Evolutionary conservation across 1,140 invertebrate genomes (phyloP).

Genomic region (Trichonephila clavata): DNA sequence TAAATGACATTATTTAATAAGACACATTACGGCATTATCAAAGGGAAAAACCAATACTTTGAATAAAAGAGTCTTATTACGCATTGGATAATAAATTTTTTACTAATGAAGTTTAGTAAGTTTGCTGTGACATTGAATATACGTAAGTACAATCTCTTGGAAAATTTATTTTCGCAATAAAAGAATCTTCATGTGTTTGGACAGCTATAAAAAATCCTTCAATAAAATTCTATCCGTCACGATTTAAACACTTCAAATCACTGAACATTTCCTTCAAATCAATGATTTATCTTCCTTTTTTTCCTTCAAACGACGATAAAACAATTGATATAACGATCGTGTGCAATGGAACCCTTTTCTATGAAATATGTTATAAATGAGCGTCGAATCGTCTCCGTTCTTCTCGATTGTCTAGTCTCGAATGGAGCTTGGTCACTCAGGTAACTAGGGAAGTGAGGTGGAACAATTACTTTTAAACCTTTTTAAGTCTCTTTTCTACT

Average conservation of each 20-base stretch:
- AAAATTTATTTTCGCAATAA: too few species aligned
- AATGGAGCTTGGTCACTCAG: conserved; percentile 48
- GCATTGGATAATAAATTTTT: too few species aligned
- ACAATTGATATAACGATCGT: conserved; percentile 36
- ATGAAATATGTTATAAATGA: conserved; percentile 29
- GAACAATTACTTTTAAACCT: conserved; percentile 68
- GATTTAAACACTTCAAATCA: neutral
- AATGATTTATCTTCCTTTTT: conserved; percentile 12
- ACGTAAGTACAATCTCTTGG: too few species aligned
- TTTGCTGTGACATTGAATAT: too few species aligned
- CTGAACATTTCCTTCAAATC: neutral
- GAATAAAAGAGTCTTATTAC: too few species aligned
- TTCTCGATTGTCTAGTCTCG: conserved; percentile 29
- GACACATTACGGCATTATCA: too few species aligned
- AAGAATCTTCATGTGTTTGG: too few species aligned
- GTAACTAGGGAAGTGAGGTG: conserved; percentile 46
- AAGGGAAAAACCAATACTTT: too few species aligned
- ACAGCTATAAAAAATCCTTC: too few species aligned
- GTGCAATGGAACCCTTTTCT: neutral
- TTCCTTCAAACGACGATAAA: conserved; percentile 17
- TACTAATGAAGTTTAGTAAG: too few species aligned
- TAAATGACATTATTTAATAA: too few species aligned
- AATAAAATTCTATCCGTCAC: neutral
- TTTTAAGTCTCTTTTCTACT: conserved; percentile 55
- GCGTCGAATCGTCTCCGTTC: neutral